Evolutionary conservation across 1,140 invertebrate genomes (phyloP).

Genomic region (Microplitis mediator): DNA sequence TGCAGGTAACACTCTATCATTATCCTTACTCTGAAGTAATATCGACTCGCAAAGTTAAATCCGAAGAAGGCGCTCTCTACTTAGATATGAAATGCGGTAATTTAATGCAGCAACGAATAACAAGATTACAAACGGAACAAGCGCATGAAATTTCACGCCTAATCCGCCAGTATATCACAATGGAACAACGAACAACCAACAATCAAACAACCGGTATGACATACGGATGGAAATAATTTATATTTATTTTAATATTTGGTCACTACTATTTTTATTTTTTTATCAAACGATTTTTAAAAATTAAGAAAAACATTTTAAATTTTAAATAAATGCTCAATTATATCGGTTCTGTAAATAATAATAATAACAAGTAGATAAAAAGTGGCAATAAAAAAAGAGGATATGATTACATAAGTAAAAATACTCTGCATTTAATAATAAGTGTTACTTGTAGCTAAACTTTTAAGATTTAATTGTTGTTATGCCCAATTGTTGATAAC

Average conservation of each 20-base stretch:
- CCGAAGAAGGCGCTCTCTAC: constrained; percentile 91
- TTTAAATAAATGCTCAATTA: constrained; percentile 29
- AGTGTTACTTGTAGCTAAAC: too few relatives aligned
- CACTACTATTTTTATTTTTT: constrained; percentile 11
- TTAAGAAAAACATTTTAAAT: constrained; percentile 23
- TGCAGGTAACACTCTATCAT: constrained; percentile 83
- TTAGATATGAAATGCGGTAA: constrained; percentile 97
- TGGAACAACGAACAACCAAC: constrained; percentile 70
- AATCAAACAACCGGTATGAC: constrained; percentile 48
- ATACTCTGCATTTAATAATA: too few relatives aligned
- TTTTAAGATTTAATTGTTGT: too few relatives aligned
- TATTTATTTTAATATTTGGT: constrained; percentile 24
- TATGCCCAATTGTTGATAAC: too few relatives aligned
- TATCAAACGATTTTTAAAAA: background rate
- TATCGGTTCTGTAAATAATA: constrained; percentile 10
- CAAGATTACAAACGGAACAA: constrained; percentile 94
- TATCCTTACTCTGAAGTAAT: constrained; percentile 95
- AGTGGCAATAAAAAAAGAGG: too few relatives aligned
- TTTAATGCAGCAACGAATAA: constrained; percentile 93
- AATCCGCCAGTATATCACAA: constrained; percentile 94
- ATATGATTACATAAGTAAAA: too few relatives aligned
- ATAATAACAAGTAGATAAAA: too few relatives aligned
- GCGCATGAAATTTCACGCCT: constrained; percentile 93
- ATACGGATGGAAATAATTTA: constrained; percentile 52
- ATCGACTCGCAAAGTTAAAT: constrained; percentile 90